These are phyloP conservation scores for Pardosa pseudoannulata DNA, from an alignment of 2,888 invertebrate genomes.

Conservation along the genomic window DNA sequence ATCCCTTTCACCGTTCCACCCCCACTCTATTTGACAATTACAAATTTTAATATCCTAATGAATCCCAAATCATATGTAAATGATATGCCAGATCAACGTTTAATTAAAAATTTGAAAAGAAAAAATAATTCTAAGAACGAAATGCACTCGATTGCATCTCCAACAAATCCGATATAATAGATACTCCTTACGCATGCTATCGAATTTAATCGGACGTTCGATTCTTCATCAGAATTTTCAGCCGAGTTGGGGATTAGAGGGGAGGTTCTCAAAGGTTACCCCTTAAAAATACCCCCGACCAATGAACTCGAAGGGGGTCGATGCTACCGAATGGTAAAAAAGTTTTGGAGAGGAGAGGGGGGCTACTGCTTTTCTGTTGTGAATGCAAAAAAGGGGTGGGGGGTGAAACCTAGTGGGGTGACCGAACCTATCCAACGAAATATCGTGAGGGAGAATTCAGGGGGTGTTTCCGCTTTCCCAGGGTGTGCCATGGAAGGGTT, in stretches of 20 bases:
- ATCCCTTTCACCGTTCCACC: too few relatives aligned
- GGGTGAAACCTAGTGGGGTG: not conserved
- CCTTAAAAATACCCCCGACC: not conserved
- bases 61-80: too few relatives aligned
- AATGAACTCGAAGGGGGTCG: conserved; percentile 24
- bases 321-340: not conserved
- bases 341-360: too few relatives aligned
- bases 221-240: conserved; percentile 10
- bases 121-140: too few relatives aligned
- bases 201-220: not conserved
- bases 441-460: conserved; percentile 47
- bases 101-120: too few relatives aligned
- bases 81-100: too few relatives aligned
- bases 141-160: too few relatives aligned
- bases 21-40: too few relatives aligned
- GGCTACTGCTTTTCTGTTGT: not conserved
- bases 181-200: too few relatives aligned
- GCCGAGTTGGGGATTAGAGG: not conserved
- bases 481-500: not conserved
- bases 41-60: too few relatives aligned
- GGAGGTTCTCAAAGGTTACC: not conserved
- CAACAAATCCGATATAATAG: too few relatives aligned
- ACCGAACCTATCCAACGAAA: conserved; percentile 10
- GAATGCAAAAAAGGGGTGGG: not conserved
- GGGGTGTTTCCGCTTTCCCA: conserved; percentile 27